These are phyloP conservation scores for Macrobrachium rosenbergii DNA, from an alignment of 1,140 invertebrate genomes.

Conservation along the genomic window DNA sequence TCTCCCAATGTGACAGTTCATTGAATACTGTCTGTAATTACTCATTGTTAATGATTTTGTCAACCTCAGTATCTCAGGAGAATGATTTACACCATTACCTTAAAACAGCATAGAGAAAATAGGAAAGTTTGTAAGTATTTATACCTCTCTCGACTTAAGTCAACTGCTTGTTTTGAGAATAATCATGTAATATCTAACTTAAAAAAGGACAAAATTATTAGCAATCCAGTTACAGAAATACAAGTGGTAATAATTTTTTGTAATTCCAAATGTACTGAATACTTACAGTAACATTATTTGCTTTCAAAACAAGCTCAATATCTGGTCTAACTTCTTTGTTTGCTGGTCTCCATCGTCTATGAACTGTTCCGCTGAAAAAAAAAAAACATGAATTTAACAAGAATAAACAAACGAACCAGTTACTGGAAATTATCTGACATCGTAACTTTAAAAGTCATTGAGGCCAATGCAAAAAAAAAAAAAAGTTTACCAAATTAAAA, in stretches of 20 bases:
- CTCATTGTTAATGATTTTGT: no score
- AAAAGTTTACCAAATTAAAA: background rate
- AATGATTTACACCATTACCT: no score
- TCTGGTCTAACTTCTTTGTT: conserved; percentile 76
- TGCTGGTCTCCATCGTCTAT: conserved; percentile 80
- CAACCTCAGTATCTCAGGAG: no score
- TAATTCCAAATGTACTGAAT: background rate
- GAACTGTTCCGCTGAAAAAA: conserved; percentile 83
- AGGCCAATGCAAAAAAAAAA: background rate
- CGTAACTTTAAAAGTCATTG: no score
- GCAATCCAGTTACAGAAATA: background rate
- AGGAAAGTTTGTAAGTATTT: no score
- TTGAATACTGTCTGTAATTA: no score
- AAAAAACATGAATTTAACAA: conserved; percentile 65
- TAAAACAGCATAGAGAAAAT: no score
- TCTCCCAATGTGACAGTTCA: no score
- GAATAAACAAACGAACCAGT: conserved; percentile 80
- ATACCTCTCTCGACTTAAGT: no score
- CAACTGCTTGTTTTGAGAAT: no score
- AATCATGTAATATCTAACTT: no score
- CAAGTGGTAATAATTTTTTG: background rate
- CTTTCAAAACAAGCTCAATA: conserved; percentile 80
- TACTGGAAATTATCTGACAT: conserved; percentile 79
- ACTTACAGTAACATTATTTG: conserved; percentile 80
- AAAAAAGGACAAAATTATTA: background rate